Conservation (phyloP, 2,888 invertebrate species). For the Hydropsyche betteni region DNA sequence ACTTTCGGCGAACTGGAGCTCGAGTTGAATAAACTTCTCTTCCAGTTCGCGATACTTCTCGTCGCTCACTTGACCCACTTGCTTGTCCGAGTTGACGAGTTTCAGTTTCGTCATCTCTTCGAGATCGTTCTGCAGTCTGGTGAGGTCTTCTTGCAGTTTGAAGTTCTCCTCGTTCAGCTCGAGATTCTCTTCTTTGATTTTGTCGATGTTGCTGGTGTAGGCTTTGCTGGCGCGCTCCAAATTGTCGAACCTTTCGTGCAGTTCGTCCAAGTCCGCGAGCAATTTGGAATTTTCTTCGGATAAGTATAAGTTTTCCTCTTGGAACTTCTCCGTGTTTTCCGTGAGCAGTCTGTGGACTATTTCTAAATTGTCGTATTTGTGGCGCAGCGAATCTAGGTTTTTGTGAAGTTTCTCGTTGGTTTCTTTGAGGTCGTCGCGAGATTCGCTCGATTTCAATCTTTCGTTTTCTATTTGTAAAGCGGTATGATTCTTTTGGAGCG, state of each 20-base stretch:
- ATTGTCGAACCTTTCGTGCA: slow-evolving; percentile 4
- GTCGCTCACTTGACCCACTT: slow-evolving; percentile 40
- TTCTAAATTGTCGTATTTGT: slow-evolving; percentile 65
- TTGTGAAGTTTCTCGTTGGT: slow-evolving; percentile 62
- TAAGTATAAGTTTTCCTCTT: slow-evolving; percentile 65
- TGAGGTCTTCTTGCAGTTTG: slow-evolving; percentile 63
- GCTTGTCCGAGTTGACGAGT: slow-evolving; percentile 52
- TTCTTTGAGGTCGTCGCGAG: slow-evolving; percentile 54
- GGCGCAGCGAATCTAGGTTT: slow-evolving; percentile 61
- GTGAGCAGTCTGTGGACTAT: slow-evolving; percentile 60
- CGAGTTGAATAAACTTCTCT: slow-evolving; percentile 47
- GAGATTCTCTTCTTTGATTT: slow-evolving; percentile 66
- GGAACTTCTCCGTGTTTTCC: slow-evolving; percentile 65
- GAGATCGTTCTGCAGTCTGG: slow-evolving; percentile 62
- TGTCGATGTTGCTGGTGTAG: slow-evolving; percentile 63
- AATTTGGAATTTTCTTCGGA: slow-evolving; percentile 64
- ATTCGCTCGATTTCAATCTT: background rate
- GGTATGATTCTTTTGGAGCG: slow-evolving; percentile 63
- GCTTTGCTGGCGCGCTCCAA: slow-evolving; percentile 46
- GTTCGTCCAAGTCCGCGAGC: slow-evolving; percentile 62
- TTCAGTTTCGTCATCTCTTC: slow-evolving; percentile 58
- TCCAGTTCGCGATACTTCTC: slow-evolving; percentile 48
- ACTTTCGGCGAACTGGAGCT: slow-evolving; percentile 43
- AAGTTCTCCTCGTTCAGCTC: slow-evolving; percentile 66
- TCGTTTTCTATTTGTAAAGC: slow-evolving; percentile 41